Percentiles rank a stretch among this genome's conserved stretches.
Evolutionary conservation across 1,140 invertebrate species (phyloP).

Genomic region (Linepithema humile): DNA sequence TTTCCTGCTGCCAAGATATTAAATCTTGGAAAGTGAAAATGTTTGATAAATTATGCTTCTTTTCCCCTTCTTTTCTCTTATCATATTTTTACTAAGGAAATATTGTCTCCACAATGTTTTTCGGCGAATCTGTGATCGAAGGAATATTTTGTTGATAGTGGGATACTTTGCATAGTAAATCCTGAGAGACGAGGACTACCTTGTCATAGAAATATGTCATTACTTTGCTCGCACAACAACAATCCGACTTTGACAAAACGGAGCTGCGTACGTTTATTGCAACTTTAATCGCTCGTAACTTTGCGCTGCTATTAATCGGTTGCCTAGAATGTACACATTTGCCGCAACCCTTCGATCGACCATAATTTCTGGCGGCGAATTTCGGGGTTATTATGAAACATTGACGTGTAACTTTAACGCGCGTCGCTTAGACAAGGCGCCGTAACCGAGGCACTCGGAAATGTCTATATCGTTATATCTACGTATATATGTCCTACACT

Average conservation of each 20-base stretch:
- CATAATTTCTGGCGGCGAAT: background rate
- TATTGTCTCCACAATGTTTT: background rate
- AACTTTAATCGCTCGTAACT: background rate
- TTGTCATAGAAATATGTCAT: background rate
- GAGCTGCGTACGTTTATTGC: background rate
- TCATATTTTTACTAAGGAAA: background rate
- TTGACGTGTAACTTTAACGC: background rate
- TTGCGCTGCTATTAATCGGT: background rate
- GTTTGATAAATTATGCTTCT: constrained; percentile 7
- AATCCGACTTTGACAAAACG: background rate
- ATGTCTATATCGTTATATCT: constrained; percentile 72
- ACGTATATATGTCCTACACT: constrained; percentile 72
- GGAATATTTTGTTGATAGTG: background rate
- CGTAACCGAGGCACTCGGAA: constrained; percentile 62
- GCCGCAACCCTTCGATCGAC: background rate
- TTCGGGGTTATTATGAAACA: background rate
- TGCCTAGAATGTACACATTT: background rate
- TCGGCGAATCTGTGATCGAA: background rate
- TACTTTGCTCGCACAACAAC: background rate
- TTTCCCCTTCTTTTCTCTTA: background rate
- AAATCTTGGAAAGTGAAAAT: constrained; percentile 21
- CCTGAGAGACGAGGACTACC: background rate
- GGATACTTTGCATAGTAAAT: background rate
- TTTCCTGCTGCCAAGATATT: constrained; percentile 19
- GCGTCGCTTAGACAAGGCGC: constrained; percentile 49